Conservation (phyloP, 2,113 vertebrate species). For the Dasyprocta punctata region DNA sequence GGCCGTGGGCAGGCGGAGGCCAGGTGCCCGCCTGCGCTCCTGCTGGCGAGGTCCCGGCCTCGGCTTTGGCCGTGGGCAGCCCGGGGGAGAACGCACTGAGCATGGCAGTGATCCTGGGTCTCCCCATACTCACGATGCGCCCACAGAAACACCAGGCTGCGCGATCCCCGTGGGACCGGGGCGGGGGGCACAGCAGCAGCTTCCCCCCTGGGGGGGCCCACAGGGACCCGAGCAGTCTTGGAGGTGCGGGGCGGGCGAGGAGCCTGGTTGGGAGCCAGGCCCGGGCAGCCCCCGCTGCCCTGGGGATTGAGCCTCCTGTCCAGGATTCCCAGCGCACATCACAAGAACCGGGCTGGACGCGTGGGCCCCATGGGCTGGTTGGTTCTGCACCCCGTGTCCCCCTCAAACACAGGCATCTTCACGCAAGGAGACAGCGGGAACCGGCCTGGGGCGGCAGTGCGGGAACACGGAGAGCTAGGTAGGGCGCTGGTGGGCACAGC, state of each 20-base stretch:
- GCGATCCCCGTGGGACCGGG: neutral
- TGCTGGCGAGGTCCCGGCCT: slow-evolving; percentile 7
- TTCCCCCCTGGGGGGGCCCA: neutral
- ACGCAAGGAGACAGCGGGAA: rapidly evolving
- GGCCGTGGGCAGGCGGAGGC: neutral
- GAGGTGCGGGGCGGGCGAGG: neutral
- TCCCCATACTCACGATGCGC: slow-evolving; percentile 15
- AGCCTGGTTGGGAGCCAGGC: neutral
- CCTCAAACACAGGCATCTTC: neutral
- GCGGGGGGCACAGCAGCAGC: neutral
- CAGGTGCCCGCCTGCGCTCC: neutral
- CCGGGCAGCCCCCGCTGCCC: neutral
- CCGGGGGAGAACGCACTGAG: neutral
- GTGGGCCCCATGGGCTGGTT: neutral
- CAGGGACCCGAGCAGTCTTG: neutral
- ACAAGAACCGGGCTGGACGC: neutral
- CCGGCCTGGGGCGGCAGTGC: neutral
- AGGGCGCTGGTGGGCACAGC: rapidly evolving
- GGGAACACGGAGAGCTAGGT: neutral
- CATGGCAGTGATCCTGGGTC: neutral
- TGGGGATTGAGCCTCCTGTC: neutral
- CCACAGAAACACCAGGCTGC: neutral
- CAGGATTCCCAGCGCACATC: neutral
- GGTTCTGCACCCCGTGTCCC: neutral
- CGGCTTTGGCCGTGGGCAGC: neutral